Percentiles rank a stretch among this genome's conserved stretches.
Conservation (phyloP, 2,888 invertebrate species). For the Aphodius sticticus region DNA sequence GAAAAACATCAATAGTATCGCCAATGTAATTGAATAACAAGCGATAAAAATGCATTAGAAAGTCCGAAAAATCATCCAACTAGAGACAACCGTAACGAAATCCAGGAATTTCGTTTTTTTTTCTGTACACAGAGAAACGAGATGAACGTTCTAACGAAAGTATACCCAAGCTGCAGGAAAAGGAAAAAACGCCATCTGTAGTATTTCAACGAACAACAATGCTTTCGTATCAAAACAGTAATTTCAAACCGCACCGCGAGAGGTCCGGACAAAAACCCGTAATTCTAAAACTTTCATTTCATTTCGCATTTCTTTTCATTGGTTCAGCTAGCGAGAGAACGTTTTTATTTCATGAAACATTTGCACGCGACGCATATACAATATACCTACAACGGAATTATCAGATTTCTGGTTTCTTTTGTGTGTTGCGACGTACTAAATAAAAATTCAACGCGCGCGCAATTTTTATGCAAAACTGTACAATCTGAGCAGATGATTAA, state of each 20-base stretch:
- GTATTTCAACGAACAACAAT: background rate
- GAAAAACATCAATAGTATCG: background rate
- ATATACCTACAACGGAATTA: background rate
- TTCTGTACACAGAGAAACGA: background rate
- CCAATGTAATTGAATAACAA: background rate
- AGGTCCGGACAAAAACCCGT: background rate
- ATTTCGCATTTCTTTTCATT: background rate
- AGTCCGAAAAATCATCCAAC: background rate
- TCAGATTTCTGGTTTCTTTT: background rate
- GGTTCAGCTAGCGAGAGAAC: background rate
- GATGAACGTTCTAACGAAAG: background rate
- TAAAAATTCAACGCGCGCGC: background rate
- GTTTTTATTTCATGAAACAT: constrained; percentile 12
- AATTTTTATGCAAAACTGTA: background rate
- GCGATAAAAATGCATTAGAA: constrained; percentile 5
- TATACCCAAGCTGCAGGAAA: background rate
- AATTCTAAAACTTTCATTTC: background rate
- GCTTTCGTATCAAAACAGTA: background rate
- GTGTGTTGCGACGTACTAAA: too few relatives aligned
- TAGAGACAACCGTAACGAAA: background rate
- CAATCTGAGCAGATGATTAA: background rate
- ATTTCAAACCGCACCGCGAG: background rate
- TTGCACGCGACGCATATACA: background rate
- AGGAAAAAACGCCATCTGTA: background rate
- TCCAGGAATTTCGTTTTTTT: background rate